Conservation (phyloP, 2,888 invertebrate species). For the Drosophila crucigera region DNA sequence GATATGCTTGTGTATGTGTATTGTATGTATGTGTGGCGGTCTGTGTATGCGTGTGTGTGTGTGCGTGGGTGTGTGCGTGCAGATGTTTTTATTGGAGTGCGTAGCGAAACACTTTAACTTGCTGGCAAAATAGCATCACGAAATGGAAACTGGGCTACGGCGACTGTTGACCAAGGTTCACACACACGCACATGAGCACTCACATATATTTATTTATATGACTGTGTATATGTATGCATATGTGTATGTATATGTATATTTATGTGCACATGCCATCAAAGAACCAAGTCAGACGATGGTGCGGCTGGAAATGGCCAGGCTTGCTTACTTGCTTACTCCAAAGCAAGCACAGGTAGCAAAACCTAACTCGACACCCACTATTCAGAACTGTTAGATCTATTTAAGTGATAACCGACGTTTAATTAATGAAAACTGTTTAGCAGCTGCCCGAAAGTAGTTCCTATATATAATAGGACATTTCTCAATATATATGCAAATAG, state of each 20-base stretch:
- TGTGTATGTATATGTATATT: not conserved
- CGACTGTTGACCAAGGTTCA: slow-evolving; percentile 31
- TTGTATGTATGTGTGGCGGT: slow-evolving; percentile 38
- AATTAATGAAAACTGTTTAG: slow-evolving; percentile 34
- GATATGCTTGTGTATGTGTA: too few relatives aligned
- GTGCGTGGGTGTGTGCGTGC: slow-evolving; percentile 59
- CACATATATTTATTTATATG: slow-evolving; percentile 1
- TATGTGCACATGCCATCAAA: slow-evolving; percentile 28
- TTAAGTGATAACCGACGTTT: slow-evolving; percentile 46
- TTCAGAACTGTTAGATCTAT: slow-evolving; percentile 39
- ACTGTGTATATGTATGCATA: not conserved
- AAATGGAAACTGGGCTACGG: slow-evolving; percentile 53
- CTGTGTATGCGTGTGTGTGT: slow-evolving; percentile 39
- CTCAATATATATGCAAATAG: not conserved
- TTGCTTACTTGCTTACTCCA: slow-evolving; percentile 12
- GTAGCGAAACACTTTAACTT: slow-evolving; percentile 80
- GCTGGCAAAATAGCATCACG: slow-evolving; percentile 46
- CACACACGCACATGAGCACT: slow-evolving; percentile 1
- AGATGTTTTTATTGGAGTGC: slow-evolving; percentile 80
- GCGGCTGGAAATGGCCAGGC: slow-evolving; percentile 41
- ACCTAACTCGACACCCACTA: slow-evolving; percentile 21
- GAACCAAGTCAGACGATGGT: slow-evolving; percentile 25
- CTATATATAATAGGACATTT: not conserved
- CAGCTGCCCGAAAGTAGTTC: slow-evolving; percentile 13
- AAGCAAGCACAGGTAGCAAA: slow-evolving; percentile 24